Percentiles rank a stretch among this genome's conserved stretches.
Evolutionary conservation across 2,113 vertebrate species (phyloP).

Genomic region (Hippocampus guttulatus): DNA sequence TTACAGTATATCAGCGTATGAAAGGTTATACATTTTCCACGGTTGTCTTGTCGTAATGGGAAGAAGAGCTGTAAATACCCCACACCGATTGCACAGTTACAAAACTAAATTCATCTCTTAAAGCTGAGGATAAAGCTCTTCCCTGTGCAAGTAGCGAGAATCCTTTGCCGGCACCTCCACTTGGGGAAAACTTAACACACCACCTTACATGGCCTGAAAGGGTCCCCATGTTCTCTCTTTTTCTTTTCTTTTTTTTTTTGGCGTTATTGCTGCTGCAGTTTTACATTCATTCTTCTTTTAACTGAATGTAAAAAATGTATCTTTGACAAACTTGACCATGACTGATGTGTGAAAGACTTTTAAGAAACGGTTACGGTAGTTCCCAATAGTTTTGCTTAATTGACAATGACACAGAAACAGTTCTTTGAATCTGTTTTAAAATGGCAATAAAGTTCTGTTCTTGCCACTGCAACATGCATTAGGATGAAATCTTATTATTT

Average conservation of each 20-base stretch:
- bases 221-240: conserved; percentile 47
- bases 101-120: neutral
- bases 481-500: neutral
- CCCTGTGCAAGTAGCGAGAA: conserved; percentile 8
- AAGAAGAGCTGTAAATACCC: too few relatives aligned
- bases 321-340: conserved; percentile 20
- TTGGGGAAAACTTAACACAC: conserved; percentile 58
- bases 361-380: neutral
- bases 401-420: neutral
- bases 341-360: conserved; percentile 18
- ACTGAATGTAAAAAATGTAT: conserved; percentile 34
- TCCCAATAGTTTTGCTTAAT: neutral
- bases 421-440: neutral
- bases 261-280: conserved; percentile 72
- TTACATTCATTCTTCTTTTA: conserved; percentile 41
- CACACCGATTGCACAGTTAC: neutral
- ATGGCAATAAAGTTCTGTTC: neutral
- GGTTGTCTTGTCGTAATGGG: too few relatives aligned
- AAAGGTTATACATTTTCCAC: too few relatives aligned
- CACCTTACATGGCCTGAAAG: conserved; percentile 64
- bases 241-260: conserved; percentile 56
- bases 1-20: too few relatives aligned
- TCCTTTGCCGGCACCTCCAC: conserved; percentile 22
- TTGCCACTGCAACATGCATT: neutral
- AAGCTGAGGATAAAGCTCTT: neutral